Conservation (phyloP, 2,888 invertebrate species). For the Nephrotoma flavescens region DNA sequence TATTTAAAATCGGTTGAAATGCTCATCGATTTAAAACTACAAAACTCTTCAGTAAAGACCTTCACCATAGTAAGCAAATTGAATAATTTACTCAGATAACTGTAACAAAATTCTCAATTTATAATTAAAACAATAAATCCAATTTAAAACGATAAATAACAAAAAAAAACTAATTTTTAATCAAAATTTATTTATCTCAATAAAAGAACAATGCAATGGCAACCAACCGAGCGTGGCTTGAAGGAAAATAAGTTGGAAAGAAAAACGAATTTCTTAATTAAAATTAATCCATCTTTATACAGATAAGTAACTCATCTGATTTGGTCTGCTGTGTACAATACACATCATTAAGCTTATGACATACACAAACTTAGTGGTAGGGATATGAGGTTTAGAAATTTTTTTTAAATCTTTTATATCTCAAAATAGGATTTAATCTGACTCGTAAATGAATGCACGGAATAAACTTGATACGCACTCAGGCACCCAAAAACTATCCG, state of each 20-base stretch:
- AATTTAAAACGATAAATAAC: neutral
- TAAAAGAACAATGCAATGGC: neutral
- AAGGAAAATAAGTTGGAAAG: neutral
- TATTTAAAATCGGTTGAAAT: too few relatives aligned
- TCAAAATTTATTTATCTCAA: neutral
- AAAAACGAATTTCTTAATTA: neutral
- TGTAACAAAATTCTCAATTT: neutral
- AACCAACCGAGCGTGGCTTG: neutral
- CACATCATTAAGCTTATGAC: neutral
- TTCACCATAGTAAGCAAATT: too few relatives aligned
- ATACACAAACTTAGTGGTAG: neutral
- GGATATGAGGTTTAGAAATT: neutral
- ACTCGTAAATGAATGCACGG: too few relatives aligned
- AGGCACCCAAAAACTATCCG: neutral
- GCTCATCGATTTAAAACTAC: too few relatives aligned
- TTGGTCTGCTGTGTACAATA: neutral
- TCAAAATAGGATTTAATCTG: neutral
- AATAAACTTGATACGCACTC: neutral
- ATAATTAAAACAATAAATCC: neutral
- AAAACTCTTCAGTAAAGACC: too few relatives aligned
- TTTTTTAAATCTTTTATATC: too few relatives aligned
- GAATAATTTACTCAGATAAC: too few relatives aligned
- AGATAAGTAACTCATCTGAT: neutral
- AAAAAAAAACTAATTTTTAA: neutral
- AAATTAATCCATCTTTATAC: neutral